Conservation (phyloP, 2,888 invertebrate species). For the Yponomeuta plumbellus region DNA sequence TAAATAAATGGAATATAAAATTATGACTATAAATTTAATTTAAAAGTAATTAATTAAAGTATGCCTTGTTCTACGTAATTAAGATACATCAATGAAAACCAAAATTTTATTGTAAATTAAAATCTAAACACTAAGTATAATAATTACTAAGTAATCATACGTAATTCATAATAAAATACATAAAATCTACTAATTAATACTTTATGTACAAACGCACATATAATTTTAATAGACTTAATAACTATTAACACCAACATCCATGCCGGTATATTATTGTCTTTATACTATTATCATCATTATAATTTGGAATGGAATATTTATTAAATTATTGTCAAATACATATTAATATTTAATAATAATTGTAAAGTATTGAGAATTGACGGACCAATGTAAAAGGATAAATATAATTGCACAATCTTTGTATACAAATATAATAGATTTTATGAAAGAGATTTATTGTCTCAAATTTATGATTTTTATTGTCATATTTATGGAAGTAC, state of each 20-base stretch:
- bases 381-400: conserved; percentile 33
- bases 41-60: neutral
- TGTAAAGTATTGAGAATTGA: conserved; percentile 59
- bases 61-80: no score
- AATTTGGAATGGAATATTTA: conserved; percentile 23
- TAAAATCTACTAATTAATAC: neutral
- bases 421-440: conserved; percentile 35
- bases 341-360: conserved; percentile 30
- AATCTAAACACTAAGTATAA: neutral
- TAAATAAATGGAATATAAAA: conserved; percentile 24
- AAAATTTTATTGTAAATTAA: neutral
- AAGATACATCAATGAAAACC: neutral
- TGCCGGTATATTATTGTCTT: conserved; percentile 47
- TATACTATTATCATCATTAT: conserved; percentile 17
- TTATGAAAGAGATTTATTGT: neutral
- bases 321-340: conserved; percentile 26
- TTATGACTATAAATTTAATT: neutral
- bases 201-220: conserved; percentile 3
- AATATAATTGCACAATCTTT: conserved; percentile 56
- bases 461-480: conserved; percentile 38
- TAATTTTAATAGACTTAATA: conserved; percentile 32
- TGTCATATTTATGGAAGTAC: conserved; percentile 45
- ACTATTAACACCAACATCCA: conserved; percentile 48
- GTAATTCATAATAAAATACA: neutral
- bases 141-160: neutral